Evolutionary conservation across 1,140 invertebrate genomes (phyloP).

Genomic region (Sipha flava): DNA sequence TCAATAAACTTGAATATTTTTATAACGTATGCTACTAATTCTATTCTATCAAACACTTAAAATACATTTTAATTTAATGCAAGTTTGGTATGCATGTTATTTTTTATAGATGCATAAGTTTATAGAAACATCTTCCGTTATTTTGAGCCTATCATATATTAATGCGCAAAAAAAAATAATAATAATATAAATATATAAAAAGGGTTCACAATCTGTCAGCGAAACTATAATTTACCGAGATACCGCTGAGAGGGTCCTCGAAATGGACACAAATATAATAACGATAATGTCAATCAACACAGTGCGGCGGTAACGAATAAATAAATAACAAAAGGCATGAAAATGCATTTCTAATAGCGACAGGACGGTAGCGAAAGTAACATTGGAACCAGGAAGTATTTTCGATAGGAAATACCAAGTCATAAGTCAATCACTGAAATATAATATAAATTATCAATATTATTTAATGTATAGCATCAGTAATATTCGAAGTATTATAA

Average conservation of each 20-base stretch:
- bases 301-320: neutral
- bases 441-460: neutral
- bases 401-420: neutral
- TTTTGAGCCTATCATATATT: too few species aligned
- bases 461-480: too few species aligned
- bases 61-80: too few species aligned
- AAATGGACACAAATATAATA: neutral
- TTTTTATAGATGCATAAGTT: too few species aligned
- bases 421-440: neutral
- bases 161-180: too few species aligned
- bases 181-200: neutral
- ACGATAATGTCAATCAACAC: neutral
- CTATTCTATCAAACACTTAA: too few species aligned
- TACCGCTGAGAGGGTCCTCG: neutral
- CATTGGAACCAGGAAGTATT: neutral
- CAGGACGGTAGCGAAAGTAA: neutral
- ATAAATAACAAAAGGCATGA: neutral
- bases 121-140: too few species aligned
- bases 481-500: too few species aligned
- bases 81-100: too few species aligned
- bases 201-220: neutral
- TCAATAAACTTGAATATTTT: too few species aligned
- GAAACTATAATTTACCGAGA: neutral
- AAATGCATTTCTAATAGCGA: neutral
- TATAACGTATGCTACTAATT: too few species aligned